Base-by-base conservation (phyloP, 2,113 vertebrate species). In the Passer domesticus region DNA sequence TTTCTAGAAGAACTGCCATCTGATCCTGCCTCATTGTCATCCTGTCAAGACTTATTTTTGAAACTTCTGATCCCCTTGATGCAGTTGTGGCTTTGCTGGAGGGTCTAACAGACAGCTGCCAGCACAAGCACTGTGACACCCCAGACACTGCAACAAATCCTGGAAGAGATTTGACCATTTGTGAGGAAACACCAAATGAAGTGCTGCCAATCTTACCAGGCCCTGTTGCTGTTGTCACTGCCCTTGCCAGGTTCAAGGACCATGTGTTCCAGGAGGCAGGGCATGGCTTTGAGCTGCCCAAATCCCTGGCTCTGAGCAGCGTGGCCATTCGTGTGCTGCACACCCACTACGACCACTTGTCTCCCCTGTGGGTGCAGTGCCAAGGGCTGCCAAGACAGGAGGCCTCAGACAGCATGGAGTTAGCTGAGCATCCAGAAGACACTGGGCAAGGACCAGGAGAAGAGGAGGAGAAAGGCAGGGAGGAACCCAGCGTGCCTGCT, bases 281-380 rank as follows among this genome's bases (percentile, higher is more conserved):
- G 55, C 68, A 95, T 5, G 97, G 97, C 37, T 99, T 99, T 91
- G 97, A 98, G 50, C 97, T 99, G 80, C 99, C 99, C 25, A 98
- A 97, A 86, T 93, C 98, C 4, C 94, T 99, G 95, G 98, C 98
- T 24, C n/a, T 96, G 64, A 98, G 98, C 55, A 89, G 97, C 10
- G 62, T 99, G 1, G 98, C 98, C 0, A 43, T 99, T 6, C 97
- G 98, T 8, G 88, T 99, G 78, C 95, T 99, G 8, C 98, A 99
- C 90, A 99, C 99, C 5, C 86, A 5, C 30, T 99, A 99, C 1
- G 99, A 99, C 79, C 99, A 99, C 13, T 13, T 99, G 18, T 98
- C 98, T 7, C 98, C 98, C 1, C 95, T 95, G 14, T 92, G 60
- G 92, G 35, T 73, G 23, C 11, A n/a, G 75, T 46, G 60, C 50